Evolutionary conservation across 1,140 invertebrate genomes (phyloP).

Genomic region (Rhopalosiphum padi): DNA sequence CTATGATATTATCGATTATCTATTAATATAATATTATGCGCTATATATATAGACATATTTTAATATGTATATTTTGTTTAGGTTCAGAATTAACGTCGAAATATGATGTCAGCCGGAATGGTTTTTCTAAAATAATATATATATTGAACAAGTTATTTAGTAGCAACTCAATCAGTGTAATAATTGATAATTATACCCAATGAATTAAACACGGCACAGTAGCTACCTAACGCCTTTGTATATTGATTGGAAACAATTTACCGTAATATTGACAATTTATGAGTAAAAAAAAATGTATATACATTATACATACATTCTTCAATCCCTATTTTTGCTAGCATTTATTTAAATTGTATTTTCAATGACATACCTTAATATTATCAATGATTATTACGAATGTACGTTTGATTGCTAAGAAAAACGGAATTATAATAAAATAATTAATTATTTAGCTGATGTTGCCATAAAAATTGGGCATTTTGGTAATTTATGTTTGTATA

Average conservation of each 20-base stretch:
- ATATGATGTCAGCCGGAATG: not conserved
- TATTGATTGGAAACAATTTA: not conserved
- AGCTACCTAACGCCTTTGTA: not conserved
- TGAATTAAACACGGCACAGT: constrained; percentile 14
- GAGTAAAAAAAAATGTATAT: not conserved
- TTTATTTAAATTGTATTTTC: not conserved
- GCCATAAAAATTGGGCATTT: not conserved
- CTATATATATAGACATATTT: too few species aligned
- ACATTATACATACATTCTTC: not conserved
- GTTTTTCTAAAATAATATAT: not conserved
- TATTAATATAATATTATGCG: too few species aligned
- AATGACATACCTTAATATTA: not conserved
- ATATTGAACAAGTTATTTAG: constrained; percentile 15
- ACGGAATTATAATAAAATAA: not conserved
- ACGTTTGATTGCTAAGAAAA: not conserved
- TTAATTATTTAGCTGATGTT: not conserved
- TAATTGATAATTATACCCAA: not conserved
- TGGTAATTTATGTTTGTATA: not conserved
- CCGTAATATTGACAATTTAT: not conserved
- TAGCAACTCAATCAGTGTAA: constrained; percentile 32
- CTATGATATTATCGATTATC: not conserved
- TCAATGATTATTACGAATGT: not conserved
- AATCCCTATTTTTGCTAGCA: not conserved
- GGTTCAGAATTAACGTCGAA: not conserved
- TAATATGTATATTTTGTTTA: not conserved